phyloP scores from a whole-genome alignment of 2,113 vertebrate genomes.

The Erythrolamprus reginae region DNA sequence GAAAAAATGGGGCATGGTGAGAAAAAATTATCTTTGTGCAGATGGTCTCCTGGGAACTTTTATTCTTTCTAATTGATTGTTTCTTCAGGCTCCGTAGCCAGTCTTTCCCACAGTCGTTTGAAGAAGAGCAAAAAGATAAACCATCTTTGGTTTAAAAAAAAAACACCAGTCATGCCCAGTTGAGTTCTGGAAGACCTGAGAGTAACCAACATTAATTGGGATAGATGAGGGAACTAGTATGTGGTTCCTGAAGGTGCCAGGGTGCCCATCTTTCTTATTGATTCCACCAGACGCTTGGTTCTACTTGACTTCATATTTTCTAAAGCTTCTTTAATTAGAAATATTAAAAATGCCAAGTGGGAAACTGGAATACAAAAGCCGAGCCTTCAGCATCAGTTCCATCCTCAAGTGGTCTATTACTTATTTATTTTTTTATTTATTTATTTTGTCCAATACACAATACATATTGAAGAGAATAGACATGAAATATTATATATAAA shows the following conservation, averaged over 20 bases:
- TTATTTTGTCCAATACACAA: too few species aligned
- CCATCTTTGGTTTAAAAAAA: neutral
- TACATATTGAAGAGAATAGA: too few species aligned
- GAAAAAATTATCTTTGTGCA: neutral
- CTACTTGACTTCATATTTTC: neutral
- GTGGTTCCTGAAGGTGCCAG: neutral
- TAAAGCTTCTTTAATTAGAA: neutral
- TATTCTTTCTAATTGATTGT: neutral
- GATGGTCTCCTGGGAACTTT: neutral
- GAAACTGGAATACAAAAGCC: neutral
- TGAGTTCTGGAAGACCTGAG: neutral
- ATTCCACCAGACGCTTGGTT: neutral
- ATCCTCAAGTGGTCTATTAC: neutral
- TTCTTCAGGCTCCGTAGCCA: neutral
- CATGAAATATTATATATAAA: too few species aligned
- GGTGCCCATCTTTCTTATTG: neutral
- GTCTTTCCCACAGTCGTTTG: neutral
- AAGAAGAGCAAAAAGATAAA: neutral
- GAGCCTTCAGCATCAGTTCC: neutral
- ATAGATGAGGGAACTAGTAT: neutral
- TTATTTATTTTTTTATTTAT: too few species aligned
- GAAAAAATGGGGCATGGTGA: neutral
- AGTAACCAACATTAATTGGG: neutral
- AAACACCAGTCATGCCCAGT: neutral
- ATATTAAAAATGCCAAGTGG: neutral